These are phyloP conservation scores for Epizoanthus fatuus DNA, from an alignment of 92 coral and sea anemone genomes.

Conservation along the genomic window DNA sequence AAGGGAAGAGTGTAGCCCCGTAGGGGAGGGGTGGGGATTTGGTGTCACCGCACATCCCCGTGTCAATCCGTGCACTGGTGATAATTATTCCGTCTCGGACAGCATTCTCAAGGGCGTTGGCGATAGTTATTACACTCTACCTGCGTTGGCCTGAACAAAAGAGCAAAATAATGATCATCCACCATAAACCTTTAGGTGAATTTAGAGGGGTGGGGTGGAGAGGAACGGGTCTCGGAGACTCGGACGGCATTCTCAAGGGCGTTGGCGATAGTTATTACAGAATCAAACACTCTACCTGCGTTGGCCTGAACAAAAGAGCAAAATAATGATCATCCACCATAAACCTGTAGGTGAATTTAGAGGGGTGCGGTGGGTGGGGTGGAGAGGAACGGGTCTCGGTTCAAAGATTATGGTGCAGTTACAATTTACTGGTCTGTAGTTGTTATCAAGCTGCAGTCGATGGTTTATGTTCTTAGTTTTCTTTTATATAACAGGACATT, in stretches of 20 bases:
- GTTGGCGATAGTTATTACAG: too few relatives aligned
- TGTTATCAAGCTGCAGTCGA: too few relatives aligned
- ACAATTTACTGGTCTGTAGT: too few relatives aligned
- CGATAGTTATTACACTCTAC: slow-evolving; percentile 53
- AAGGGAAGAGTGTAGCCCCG: background rate
- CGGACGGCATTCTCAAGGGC: too few relatives aligned
- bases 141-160: slow-evolving; percentile 46
- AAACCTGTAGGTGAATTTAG: background rate
- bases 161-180: background rate
- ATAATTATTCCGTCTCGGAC: slow-evolving; percentile 53
- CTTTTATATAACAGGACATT: too few relatives aligned
- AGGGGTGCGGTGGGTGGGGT: too few relatives aligned
- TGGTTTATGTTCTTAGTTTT: too few relatives aligned
- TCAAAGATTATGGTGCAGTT: too few relatives aligned
- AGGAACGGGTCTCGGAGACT: too few relatives aligned
- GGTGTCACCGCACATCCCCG: background rate
- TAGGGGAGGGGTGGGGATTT: background rate
- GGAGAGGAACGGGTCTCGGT: too few relatives aligned
- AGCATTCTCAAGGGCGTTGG: slow-evolving; percentile 62
- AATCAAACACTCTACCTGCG: slow-evolving; percentile 62
- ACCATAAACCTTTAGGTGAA: background rate
- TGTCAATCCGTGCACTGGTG: slow-evolving; percentile 37
- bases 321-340: background rate
- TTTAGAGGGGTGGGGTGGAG: too few relatives aligned
- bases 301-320: slow-evolving; percentile 26